Conservation (phyloP, 2,113 vertebrate species). For the Etheostoma cragini region DNA sequence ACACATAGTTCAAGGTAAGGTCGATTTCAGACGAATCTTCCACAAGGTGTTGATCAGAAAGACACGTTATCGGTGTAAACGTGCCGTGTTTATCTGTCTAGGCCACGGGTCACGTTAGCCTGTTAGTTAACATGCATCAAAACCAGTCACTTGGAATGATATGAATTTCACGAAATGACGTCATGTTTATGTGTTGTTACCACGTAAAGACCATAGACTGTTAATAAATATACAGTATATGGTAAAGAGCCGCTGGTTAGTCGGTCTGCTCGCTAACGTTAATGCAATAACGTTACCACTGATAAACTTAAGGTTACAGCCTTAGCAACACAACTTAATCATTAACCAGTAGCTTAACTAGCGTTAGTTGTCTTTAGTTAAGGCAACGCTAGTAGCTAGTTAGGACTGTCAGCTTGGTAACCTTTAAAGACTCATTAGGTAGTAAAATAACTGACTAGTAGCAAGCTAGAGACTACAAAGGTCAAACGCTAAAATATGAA, state of each 20-base stretch:
- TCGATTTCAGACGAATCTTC: fast-evolving
- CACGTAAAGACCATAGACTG: background rate
- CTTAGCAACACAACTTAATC: background rate
- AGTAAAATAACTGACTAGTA: background rate
- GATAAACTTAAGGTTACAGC: too few species aligned
- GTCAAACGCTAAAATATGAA: background rate
- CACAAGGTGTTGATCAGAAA: background rate
- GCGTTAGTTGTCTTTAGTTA: background rate
- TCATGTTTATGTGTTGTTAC: fast-evolving
- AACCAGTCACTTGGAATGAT: background rate
- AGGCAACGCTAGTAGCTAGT: too few species aligned
- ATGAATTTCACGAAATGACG: too few species aligned
- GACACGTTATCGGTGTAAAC: fast-evolving
- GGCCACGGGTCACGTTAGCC: slow-evolving; percentile 58
- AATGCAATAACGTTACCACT: background rate
- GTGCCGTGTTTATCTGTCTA: slow-evolving; percentile 31
- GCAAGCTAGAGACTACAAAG: background rate
- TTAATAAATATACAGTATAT: too few species aligned
- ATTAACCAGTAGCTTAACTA: background rate
- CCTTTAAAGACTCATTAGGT: background rate
- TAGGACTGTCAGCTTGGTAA: background rate
- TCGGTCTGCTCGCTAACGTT: background rate
- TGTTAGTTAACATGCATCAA: slow-evolving; percentile 40
- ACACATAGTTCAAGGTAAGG: slow-evolving; percentile 62
- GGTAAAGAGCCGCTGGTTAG: background rate